phyloP scores from a whole-genome alignment of 2,113 vertebrate species.

The Probosciger aterrimus region DNA sequence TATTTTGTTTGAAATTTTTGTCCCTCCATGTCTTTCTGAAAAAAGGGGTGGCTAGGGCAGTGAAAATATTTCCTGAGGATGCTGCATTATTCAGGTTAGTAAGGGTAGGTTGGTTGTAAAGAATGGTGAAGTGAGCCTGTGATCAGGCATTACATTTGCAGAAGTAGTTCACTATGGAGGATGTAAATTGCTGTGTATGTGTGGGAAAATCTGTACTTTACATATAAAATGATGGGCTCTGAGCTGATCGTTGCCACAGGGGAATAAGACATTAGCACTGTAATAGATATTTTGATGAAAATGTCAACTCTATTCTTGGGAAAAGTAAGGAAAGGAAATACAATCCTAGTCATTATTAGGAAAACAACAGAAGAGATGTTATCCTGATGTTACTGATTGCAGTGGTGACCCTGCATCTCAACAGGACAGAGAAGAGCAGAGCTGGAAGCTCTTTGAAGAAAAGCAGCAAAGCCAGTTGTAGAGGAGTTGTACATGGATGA shows the following conservation, averaged over 20 bases:
- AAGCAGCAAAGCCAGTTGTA: neutral
- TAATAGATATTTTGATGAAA: neutral
- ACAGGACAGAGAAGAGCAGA: neutral
- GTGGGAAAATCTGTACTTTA: neutral
- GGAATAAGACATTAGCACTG: neutral
- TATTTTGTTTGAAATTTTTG: neutral
- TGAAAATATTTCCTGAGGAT: neutral
- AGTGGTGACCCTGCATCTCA: neutral
- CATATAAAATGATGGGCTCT: neutral
- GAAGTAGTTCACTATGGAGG: neutral
- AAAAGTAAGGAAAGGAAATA: neutral
- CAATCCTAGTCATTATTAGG: neutral
- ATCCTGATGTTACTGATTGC: neutral
- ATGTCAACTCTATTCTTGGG: neutral
- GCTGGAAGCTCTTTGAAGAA: neutral
- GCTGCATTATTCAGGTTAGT: rapidly evolving
- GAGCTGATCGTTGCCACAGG: neutral
- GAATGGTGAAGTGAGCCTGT: neutral
- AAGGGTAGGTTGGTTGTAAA: neutral
- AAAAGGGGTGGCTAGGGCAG: neutral
- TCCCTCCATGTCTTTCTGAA: neutral
- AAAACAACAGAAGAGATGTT: neutral
- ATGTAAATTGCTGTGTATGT: neutral
- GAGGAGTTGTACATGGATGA: neutral
- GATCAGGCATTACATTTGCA: neutral